phyloP scores from a whole-genome alignment of 2,888 invertebrate species.

The Notodonta dromedarius region DNA sequence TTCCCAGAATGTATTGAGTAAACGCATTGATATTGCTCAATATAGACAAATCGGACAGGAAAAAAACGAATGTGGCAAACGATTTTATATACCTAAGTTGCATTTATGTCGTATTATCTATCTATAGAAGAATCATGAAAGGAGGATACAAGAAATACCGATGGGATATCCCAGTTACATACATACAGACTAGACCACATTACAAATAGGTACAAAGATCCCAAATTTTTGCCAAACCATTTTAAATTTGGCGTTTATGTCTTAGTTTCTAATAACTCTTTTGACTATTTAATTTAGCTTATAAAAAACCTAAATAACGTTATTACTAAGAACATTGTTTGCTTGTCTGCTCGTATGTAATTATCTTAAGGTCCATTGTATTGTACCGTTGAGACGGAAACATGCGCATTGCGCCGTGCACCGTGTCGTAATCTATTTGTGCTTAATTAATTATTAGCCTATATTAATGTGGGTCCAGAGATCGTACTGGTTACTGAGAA shows the following conservation, averaged over 20 bases:
- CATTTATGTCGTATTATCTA: not conserved
- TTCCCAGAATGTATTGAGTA: constrained; percentile 6
- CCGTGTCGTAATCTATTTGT: not conserved
- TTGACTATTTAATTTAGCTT: too few species aligned
- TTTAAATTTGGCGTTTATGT: too few species aligned
- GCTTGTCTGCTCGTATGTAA: not conserved
- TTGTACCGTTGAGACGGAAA: constrained; percentile 13
- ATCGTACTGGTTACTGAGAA: constrained; percentile 1
- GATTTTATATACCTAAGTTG: not conserved
- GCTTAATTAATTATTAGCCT: constrained; percentile 3
- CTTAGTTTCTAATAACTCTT: too few species aligned
- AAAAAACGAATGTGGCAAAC: not conserved
- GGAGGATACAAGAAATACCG: too few species aligned
- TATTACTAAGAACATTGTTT: not conserved
- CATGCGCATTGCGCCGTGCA: constrained; percentile 21
- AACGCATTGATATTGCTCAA: constrained; percentile 4
- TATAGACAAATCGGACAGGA: constrained; percentile 4
- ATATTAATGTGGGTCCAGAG: not conserved
- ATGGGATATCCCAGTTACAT: too few species aligned
- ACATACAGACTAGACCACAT: too few species aligned
- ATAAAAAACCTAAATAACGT: too few species aligned
- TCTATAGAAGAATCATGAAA: not conserved
- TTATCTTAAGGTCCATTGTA: not conserved
- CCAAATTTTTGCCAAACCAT: too few species aligned
- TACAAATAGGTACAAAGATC: too few species aligned